Percentiles rank a stretch among this genome's conserved stretches.
These are phyloP conservation scores for Mallotus villosus DNA, from an alignment of 2,797 vertebrate genomes.

Conservation along the genomic window DNA sequence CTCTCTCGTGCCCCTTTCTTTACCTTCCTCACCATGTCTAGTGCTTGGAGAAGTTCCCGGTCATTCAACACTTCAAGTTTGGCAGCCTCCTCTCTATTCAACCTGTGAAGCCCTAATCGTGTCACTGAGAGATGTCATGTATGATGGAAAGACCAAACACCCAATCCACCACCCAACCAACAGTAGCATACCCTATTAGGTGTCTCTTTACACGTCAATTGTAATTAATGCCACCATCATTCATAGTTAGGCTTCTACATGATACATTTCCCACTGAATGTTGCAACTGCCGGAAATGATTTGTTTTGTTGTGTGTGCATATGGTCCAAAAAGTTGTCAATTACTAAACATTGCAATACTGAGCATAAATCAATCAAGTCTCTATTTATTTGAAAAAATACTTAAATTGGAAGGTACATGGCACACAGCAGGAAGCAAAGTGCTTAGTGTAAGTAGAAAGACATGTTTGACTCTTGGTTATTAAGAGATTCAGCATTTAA, in stretches of 20 bases:
- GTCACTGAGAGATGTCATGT: conserved; percentile 2
- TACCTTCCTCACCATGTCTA: conserved; percentile 48
- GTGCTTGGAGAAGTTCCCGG: conserved; percentile 99
- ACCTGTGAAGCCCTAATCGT: conserved; percentile 81
- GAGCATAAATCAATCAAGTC: conserved; percentile 28
- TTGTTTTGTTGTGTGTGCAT: conserved; percentile 27
- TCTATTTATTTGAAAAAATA: conserved; percentile 36
- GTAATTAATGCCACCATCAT: conserved; percentile 16
- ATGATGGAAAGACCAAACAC: conserved; percentile 49
- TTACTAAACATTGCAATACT: conserved; percentile 37
- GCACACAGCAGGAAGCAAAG: not conserved
- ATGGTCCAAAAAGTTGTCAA: conserved; percentile 40
- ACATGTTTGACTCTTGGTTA: not conserved
- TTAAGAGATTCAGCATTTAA: not conserved
- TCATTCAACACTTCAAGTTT: conserved; percentile 99
- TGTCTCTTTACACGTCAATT: conserved; percentile 13
- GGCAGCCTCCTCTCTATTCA: conserved; percentile 96
- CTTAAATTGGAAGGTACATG: conserved; percentile 4
- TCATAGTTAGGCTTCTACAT: not conserved
- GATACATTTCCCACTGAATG: conserved; percentile 1
- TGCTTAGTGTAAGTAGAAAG: conserved; percentile 25
- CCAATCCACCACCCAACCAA: conserved; percentile 14
- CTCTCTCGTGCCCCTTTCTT: not conserved
- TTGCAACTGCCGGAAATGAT: conserved; percentile 35
- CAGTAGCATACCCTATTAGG: conserved; percentile 36